Conservation (phyloP, 2,797 vertebrate species). For the Clamator glandarius region DNA sequence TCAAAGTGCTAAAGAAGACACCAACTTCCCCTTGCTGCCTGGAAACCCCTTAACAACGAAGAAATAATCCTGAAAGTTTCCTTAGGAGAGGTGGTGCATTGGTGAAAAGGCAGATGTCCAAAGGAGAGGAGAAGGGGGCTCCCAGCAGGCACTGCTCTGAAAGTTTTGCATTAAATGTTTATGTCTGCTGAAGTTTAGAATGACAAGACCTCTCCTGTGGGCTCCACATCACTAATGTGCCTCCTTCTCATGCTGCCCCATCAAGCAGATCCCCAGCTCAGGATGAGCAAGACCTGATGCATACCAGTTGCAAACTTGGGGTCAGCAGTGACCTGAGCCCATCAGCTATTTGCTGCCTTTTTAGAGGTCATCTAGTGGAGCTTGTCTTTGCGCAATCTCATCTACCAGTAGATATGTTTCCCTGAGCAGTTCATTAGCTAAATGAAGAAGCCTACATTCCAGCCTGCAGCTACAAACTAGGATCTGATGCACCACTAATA, state of each 20-base stretch:
- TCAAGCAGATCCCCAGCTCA: rapidly evolving
- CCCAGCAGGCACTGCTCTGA: background rate
- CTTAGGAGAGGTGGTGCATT: background rate
- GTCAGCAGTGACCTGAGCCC: background rate
- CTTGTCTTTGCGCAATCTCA: background rate
- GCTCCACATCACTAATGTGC: rapidly evolving
- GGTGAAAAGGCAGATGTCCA: background rate
- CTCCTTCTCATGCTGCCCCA: background rate
- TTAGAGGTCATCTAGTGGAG: background rate
- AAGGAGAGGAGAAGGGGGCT: background rate
- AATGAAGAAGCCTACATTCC: background rate
- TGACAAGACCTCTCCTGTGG: rapidly evolving
- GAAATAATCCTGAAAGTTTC: background rate
- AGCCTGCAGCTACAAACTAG: background rate
- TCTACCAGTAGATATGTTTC: background rate
- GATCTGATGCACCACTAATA: background rate
- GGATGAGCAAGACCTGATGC: background rate
- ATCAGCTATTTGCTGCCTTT: background rate
- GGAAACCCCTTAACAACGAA: background rate
- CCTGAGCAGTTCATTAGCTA: background rate
- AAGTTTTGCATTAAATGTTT: background rate
- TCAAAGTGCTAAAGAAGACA: background rate
- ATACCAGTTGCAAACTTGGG: background rate
- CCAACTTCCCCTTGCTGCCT: background rate
- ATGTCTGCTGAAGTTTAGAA: background rate